These are phyloP conservation scores for Glossophaga mutica DNA, from an alignment of 2,797 vertebrate genomes.

Conservation along the genomic window DNA sequence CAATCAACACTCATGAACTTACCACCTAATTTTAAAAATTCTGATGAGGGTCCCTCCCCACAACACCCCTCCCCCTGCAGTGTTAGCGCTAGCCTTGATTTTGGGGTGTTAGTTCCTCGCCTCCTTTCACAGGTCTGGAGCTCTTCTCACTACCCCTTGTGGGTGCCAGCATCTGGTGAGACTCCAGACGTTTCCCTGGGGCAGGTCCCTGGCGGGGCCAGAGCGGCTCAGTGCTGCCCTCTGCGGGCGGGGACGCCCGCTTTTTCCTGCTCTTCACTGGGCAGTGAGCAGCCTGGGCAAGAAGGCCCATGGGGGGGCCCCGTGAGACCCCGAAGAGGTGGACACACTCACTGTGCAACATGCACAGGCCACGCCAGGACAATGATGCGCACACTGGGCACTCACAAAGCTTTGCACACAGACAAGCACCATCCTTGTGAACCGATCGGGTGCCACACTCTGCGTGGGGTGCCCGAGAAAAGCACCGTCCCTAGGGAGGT, in stretches of 20 bases:
- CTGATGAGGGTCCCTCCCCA: background rate
- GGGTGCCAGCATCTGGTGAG: background rate
- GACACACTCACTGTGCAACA: background rate
- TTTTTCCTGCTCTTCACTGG: fast-evolving
- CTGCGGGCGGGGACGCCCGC: fast-evolving
- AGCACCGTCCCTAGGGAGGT: background rate
- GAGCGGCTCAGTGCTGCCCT: background rate
- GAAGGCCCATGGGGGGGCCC: background rate
- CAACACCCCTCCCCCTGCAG: fast-evolving
- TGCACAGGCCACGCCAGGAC: background rate
- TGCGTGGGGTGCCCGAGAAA: no score
- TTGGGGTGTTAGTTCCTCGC: no score
- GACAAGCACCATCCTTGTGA: background rate
- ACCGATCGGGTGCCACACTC: background rate
- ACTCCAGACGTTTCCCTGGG: fast-evolving
- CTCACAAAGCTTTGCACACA: background rate
- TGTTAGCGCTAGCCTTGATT: background rate
- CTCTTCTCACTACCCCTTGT: background rate
- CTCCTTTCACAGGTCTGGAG: background rate
- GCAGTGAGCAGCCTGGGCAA: fast-evolving
- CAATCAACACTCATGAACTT: background rate
- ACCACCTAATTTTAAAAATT: background rate
- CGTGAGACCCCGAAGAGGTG: background rate
- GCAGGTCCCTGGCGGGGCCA: background rate
- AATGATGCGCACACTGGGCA: background rate